phyloP scores from a whole-genome alignment of 2,113 vertebrate species.

The Marcusenius ussheri region DNA sequence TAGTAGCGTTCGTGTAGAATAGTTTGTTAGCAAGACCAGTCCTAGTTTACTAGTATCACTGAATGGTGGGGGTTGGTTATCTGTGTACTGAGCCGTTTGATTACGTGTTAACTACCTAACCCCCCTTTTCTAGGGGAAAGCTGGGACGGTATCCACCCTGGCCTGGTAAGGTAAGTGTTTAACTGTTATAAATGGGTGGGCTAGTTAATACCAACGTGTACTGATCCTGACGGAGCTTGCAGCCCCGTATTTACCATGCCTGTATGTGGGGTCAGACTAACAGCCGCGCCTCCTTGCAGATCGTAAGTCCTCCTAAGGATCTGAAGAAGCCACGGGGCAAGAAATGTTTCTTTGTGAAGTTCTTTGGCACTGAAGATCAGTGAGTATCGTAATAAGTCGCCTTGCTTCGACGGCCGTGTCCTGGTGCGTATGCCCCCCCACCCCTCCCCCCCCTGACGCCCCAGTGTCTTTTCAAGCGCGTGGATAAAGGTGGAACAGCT shows the following conservation, averaged over 20 bases:
- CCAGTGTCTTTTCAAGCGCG: slow-evolving; percentile 63
- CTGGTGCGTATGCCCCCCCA: background rate
- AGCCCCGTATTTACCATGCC: background rate
- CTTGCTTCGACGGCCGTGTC: background rate
- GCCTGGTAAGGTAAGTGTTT: slow-evolving; percentile 87
- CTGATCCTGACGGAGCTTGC: background rate
- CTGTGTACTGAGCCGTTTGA: background rate
- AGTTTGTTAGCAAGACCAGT: background rate
- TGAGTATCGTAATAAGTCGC: slow-evolving; percentile 57
- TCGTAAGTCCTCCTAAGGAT: slow-evolving; percentile 96
- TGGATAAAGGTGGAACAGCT: slow-evolving; percentile 99
- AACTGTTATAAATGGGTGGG: background rate
- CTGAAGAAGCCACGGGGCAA: slow-evolving; percentile 96
- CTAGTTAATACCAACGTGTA: background rate
- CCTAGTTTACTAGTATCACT: background rate
- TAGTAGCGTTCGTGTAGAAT: background rate
- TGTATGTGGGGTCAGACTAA: background rate
- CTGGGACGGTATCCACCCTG: slow-evolving; percentile 94
- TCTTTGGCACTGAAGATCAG: slow-evolving; percentile 99
- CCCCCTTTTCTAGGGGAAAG: slow-evolving; percentile 77
- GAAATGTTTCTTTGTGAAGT: slow-evolving; percentile 98
- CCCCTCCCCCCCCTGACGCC: background rate
- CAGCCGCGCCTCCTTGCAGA: slow-evolving; percentile 53
- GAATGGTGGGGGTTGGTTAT: background rate
- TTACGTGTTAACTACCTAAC: background rate